Base-by-base conservation (phyloP, 2,888 invertebrate species). In the Hydroisotoma schaefferi region DNA sequence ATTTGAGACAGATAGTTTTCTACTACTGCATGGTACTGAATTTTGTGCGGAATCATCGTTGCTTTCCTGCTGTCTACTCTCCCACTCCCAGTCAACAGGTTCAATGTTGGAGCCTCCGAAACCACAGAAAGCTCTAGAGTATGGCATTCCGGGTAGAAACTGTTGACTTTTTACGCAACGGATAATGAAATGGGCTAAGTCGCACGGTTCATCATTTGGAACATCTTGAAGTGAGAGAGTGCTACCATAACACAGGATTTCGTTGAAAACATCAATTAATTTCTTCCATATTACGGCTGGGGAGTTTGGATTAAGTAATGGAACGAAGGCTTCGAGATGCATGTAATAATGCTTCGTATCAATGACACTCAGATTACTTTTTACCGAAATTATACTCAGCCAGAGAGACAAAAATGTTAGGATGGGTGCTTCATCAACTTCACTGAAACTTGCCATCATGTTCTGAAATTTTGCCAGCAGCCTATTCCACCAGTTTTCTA, bases 341-440 rank as follows among this genome's bases (percentile, higher is more conserved):
- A 88, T 87, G 76, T 91, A 90, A 77, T 91, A 93, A 2, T 90
- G 87, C 76, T 91, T 87, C 0, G 90, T 92, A 75, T 92, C 91
- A 66, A 90, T 87, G 27, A 92, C 87, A 44, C 91, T 90, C 56
- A 93, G 82, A 80, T 92, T 92, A 23, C 91, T 90, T 78, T 89
- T 90, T 0, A 92, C 90, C 56, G 91, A 90, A 75, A 93, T 91
- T 20, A 91, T 89, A 69, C 88, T 87, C 75, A 91, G 90, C 92
- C 92, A 92, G 37, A 93, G 78, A 54, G 87, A 85, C 68, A 93
- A 82, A 76, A 92, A 93, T 51, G 90, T 89, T 56, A 91, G 77
- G 2, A 81, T 79, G 1, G 80, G 78, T 10, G 79, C 77, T 68
- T 81, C 80, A 65, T 81, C 77, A 28, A 77, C 77, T 2, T 76